Conservation (phyloP, 2,113 vertebrate species). For the Microcebus griseorufus region DNA sequence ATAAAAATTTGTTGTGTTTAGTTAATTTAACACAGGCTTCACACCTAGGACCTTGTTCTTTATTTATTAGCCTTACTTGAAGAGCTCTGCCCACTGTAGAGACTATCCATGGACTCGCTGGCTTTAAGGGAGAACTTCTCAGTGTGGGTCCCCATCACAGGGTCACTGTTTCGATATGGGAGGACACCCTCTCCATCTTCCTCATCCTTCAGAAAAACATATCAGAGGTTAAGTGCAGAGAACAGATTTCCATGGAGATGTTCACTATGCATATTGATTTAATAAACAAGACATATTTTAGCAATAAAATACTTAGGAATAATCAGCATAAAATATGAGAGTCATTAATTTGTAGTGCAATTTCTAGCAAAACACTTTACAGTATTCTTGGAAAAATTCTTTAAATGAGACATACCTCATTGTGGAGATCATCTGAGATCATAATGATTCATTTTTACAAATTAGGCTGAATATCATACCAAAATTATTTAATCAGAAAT, state of each 20-base stretch:
- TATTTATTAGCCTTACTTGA: slow-evolving; percentile 92
- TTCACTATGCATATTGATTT: slow-evolving; percentile 15
- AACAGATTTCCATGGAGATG: slow-evolving; percentile 35
- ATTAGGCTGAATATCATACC: slow-evolving; percentile 31
- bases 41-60: background rate
- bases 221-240: background rate
- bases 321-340: slow-evolving; percentile 56
- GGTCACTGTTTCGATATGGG: slow-evolving; percentile 77
- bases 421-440: slow-evolving; percentile 45
- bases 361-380: slow-evolving; percentile 48
- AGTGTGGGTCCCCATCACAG: slow-evolving; percentile 73
- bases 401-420: slow-evolving; percentile 12
- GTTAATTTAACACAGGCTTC: background rate
- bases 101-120: slow-evolving; percentile 93
- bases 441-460: slow-evolving; percentile 4
- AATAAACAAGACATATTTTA: slow-evolving; percentile 53
- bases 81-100: slow-evolving; percentile 93
- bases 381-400: slow-evolving; percentile 9
- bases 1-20: slow-evolving; percentile 21
- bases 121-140: slow-evolving; percentile 83
- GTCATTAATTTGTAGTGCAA: slow-evolving; percentile 56
- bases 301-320: slow-evolving; percentile 56
- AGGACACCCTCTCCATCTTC: slow-evolving; percentile 75
- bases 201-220: slow-evolving; percentile 84
- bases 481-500: slow-evolving; percentile 43